Evolutionary conservation across 1,140 invertebrate genomes (phyloP).

Genomic region (Aphis gossypii): DNA sequence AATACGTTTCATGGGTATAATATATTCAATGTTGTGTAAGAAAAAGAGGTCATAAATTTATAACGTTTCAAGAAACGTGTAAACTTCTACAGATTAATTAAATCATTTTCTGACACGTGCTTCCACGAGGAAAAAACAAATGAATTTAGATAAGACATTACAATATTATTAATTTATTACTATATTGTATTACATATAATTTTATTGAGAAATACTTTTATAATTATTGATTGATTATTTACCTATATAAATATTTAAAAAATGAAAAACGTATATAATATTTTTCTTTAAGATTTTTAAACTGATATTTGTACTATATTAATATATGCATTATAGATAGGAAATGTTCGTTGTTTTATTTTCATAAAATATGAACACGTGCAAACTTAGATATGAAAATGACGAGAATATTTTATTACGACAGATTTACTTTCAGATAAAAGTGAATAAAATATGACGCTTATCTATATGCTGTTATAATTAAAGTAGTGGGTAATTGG

Average conservation of each 20-base stretch:
- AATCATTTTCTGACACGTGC: slow-evolving; percentile 9
- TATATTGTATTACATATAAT: neutral
- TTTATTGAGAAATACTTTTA: neutral
- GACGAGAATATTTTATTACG: neutral
- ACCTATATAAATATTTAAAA: neutral
- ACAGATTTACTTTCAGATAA: neutral
- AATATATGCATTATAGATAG: neutral
- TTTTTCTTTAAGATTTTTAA: neutral
- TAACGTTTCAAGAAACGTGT: neutral
- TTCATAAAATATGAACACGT: neutral
- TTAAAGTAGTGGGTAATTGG: neutral
- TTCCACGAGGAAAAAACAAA: neutral
- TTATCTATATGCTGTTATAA: neutral
- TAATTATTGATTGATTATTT: neutral
- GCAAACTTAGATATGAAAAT: neutral
- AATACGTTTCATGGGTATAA: neutral
- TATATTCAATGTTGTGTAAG: neutral
- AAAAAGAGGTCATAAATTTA: neutral
- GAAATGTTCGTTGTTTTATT: neutral
- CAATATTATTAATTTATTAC: neutral
- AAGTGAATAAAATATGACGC: neutral
- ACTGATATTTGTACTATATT: neutral
- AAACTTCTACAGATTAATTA: neutral
- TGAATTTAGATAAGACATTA: neutral
- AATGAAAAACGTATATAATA: neutral